A percentile compares a stretch with the other conserved stretches of the same genome.
phyloP scores from a whole-genome alignment of 1,140 invertebrate species.

The Atopsyche davidsoni region DNA sequence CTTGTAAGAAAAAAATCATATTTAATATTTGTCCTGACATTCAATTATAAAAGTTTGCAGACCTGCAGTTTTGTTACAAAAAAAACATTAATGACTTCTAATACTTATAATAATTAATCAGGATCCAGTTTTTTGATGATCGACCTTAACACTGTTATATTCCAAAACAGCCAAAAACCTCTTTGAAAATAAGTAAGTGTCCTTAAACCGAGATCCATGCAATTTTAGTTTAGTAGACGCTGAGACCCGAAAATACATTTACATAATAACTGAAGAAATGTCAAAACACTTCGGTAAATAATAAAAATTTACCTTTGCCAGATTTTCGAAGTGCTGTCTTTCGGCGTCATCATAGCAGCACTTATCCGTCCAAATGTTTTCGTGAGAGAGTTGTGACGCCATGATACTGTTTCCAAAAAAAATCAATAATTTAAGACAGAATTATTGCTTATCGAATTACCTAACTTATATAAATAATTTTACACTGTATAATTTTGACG shows the following conservation, averaged over 20 bases:
- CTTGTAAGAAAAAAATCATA: conserved; percentile 22
- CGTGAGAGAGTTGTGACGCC: conserved; percentile 18
- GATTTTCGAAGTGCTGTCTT: conserved; percentile 51
- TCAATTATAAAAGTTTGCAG: neutral
- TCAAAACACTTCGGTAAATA: neutral
- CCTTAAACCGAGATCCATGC: conserved; percentile 10
- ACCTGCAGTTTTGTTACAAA: neutral
- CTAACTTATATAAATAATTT: conserved; percentile 12
- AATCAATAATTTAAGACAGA: conserved; percentile 6
- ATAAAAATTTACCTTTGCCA: conserved; percentile 47
- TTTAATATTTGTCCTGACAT: neutral
- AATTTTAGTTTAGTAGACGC: conserved; percentile 7
- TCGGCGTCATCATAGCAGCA: conserved; percentile 51
- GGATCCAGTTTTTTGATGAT: neutral
- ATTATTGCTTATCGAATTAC: conserved; percentile 9
- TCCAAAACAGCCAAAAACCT: neutral
- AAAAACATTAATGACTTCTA: neutral
- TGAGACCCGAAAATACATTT: neutral
- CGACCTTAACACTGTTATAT: too few species aligned
- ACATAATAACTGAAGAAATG: neutral
- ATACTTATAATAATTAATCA: neutral
- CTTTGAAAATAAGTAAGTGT: neutral
- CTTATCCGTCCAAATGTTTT: conserved; percentile 24
- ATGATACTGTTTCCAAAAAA: conserved; percentile 16
- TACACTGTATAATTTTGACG: conserved; percentile 6